These are phyloP conservation scores for Agapornis canus DNA, from an alignment of 2,797 vertebrate species.

Conservation along the genomic window DNA sequence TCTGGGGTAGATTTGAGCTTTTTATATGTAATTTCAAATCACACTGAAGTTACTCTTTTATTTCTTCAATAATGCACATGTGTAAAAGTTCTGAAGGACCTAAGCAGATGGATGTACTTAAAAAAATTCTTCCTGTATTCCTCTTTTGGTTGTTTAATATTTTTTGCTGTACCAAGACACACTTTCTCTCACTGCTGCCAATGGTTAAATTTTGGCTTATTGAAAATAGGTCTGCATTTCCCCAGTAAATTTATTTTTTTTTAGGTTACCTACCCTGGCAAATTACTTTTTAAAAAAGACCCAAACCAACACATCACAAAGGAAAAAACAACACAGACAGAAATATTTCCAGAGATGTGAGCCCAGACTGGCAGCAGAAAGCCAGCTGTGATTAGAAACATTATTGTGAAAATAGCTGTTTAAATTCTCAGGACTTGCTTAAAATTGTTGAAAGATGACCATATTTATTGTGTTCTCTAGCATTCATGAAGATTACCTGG, in stretches of 20 bases:
- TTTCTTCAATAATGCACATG: conserved; percentile 5
- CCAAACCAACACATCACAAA: not conserved
- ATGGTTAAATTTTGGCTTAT: not conserved
- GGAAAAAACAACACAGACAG: not conserved
- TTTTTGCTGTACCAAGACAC: not conserved
- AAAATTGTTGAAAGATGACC: not conserved
- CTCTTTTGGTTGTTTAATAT: conserved; percentile 8
- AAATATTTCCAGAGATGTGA: not conserved
- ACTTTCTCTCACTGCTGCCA: conserved; percentile 12
- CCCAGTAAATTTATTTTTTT: not conserved
- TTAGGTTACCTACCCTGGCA: not conserved
- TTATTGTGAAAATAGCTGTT: not conserved
- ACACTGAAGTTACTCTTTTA: not conserved
- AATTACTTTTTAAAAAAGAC: not conserved
- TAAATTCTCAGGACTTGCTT: not conserved
- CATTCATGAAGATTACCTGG: not conserved
- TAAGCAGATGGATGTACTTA: conserved; percentile 4
- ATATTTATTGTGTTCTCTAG: not conserved
- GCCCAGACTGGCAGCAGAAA: not conserved
- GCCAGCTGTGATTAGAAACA: not conserved
- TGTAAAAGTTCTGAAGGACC: not conserved
- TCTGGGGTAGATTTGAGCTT: not conserved
- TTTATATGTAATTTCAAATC: conserved; percentile 2
- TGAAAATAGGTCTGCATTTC: not conserved
- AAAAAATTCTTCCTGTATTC: not conserved